Evolutionary conservation across 2,113 vertebrate species (phyloP).

Genomic region (Rhinogobius similis): DNA sequence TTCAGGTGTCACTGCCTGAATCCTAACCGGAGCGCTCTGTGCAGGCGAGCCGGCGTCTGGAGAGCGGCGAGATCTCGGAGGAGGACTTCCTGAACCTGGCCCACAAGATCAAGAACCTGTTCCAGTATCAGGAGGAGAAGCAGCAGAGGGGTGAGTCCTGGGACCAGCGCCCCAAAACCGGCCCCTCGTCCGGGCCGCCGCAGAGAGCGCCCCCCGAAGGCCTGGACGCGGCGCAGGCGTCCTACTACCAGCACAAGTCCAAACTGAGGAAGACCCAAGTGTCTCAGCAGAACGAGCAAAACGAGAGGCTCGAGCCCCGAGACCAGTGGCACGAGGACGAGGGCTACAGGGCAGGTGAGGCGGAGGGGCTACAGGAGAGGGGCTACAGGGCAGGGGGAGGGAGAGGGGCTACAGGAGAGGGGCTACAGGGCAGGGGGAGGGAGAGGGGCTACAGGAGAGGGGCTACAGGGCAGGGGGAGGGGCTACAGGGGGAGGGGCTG

Average conservation of each 20-base stretch:
- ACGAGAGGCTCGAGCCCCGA: neutral
- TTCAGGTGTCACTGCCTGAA: too few relatives aligned
- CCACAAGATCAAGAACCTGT: conserved; percentile 93
- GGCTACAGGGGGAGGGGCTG: conserved; percentile 21
- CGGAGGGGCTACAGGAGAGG: neutral
- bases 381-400: too few relatives aligned
- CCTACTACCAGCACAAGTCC: conserved; percentile 94
- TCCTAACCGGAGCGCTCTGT: too few relatives aligned
- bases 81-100: conserved; percentile 94
- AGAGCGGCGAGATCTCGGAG: conserved; percentile 91
- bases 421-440: neutral
- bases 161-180: conserved; percentile 70
- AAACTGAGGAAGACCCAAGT: conserved; percentile 94
- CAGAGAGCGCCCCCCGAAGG: neutral
- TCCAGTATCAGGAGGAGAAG: conserved; percentile 97
- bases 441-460: neutral
- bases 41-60: conserved; percentile 89
- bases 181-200: neutral
- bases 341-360: neutral
- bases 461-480: conserved; percentile 19
- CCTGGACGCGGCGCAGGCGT: conserved; percentile 85
- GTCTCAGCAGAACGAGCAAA: conserved; percentile 18
- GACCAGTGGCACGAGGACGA: conserved; percentile 58
- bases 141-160: conserved; percentile 85
- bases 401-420: conserved; percentile 49